Conservation (phyloP, 2,888 invertebrate species). For the Caenorhabditis sulstoni region DNA sequence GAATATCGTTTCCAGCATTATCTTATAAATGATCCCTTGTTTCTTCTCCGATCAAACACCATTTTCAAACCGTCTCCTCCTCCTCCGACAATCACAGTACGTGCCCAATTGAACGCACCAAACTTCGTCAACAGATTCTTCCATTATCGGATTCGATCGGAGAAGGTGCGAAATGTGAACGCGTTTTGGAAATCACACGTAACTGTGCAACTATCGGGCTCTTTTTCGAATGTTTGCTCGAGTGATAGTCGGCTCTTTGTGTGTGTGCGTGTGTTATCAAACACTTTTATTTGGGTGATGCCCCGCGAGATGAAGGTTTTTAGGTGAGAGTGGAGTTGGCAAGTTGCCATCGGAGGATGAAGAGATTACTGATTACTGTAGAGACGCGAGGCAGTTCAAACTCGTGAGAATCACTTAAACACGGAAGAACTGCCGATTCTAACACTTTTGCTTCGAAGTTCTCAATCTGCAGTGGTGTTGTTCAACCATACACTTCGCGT, state of each 20-base stretch:
- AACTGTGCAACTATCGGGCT: conserved; percentile 8
- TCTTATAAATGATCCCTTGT: too few relatives aligned
- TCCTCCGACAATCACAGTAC: background rate
- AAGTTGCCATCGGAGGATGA: background rate
- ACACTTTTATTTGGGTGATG: background rate
- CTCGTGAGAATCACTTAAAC: too few relatives aligned
- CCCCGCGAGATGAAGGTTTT: conserved; percentile 3
- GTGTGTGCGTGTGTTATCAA: conserved; percentile 26
- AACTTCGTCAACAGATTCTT: conserved; percentile 17
- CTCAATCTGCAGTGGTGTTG: too few relatives aligned
- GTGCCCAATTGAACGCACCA: conserved; percentile 34
- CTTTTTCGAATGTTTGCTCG: conserved; percentile 25
- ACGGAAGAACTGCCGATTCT: too few relatives aligned
- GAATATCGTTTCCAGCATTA: too few relatives aligned
- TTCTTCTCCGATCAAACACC: conserved; percentile 16
- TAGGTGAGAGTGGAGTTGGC: background rate
- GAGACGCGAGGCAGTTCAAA: too few relatives aligned
- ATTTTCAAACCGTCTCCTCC: background rate
- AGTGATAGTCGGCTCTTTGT: conserved; percentile 10
- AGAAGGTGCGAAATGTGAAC: conserved; percentile 28
- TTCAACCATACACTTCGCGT: too few relatives aligned
- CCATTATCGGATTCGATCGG: conserved; percentile 24
- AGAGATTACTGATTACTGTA: too few relatives aligned
- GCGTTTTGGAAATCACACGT: conserved; percentile 2
- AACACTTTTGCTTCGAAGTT: too few relatives aligned